A percentile compares a stretch with the other conserved stretches of the same genome.
Evolutionary conservation across 2,888 invertebrate genomes (phyloP).

Genomic region (Noctua janthina): DNA sequence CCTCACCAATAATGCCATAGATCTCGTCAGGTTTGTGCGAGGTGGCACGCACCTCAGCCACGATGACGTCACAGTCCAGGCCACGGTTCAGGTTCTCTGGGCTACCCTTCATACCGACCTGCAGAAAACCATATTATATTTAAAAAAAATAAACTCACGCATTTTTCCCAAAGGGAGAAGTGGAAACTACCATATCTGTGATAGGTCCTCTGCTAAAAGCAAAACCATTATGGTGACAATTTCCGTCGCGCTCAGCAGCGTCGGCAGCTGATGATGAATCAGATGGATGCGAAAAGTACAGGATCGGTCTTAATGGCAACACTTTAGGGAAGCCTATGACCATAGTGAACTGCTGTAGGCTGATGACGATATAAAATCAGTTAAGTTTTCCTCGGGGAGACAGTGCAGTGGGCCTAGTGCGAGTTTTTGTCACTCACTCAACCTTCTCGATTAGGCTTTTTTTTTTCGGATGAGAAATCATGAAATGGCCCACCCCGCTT

Average conservation of each 20-base stretch:
- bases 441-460: too few species aligned
- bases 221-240: neutral
- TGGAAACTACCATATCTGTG: neutral
- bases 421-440: too few species aligned
- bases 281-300: too few species aligned
- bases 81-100: conserved; percentile 97
- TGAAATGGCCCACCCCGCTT: too few species aligned
- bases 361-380: too few species aligned
- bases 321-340: too few species aligned
- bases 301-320: too few species aligned
- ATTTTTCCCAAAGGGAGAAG: neutral
- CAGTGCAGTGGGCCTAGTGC: too few species aligned
- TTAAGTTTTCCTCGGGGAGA: too few species aligned
- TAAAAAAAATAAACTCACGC: neutral
- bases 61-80: conserved; percentile 99
- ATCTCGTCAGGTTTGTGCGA: conserved; percentile 99
- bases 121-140: conserved; percentile 12
- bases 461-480: too few species aligned
- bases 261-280: neutral
- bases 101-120: conserved; percentile 98
- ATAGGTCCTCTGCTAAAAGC: neutral
- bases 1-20: conserved; percentile 96
- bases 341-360: too few species aligned
- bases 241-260: neutral
- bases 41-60: conserved; percentile 99